Percentiles rank a stretch among this genome's conserved stretches.
Conservation (phyloP, 2,888 invertebrate species). For the Drosophila vallismaia region DNA sequence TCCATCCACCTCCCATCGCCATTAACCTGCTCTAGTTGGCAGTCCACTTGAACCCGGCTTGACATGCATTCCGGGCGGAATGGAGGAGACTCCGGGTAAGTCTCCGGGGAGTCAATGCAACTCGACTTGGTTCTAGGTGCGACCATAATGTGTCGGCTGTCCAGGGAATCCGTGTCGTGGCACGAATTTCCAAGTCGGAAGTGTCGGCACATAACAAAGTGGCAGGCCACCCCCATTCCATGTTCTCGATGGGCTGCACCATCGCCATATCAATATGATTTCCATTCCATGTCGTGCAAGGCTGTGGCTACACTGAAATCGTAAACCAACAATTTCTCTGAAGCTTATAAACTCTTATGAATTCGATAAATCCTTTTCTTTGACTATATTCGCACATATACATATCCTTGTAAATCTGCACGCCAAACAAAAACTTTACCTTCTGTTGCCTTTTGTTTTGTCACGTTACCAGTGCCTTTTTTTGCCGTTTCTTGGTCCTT, state of each 20-base stretch:
- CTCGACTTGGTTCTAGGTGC: constrained; percentile 68
- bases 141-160: constrained; percentile 66
- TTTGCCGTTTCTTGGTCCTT: constrained; percentile 11
- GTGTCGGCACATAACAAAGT: constrained; percentile 75
- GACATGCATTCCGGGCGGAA: constrained; percentile 48
- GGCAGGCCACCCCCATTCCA: constrained; percentile 37
- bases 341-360: neutral
- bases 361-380: neutral
- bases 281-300: constrained; percentile 44
- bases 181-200: constrained; percentile 77
- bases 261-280: constrained; percentile 45
- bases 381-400: constrained; percentile 4
- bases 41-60: constrained; percentile 72
- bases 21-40: constrained; percentile 75
- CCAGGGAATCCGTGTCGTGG: constrained; percentile 75
- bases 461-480: constrained; percentile 53
- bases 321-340: too few relatives aligned
- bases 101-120: constrained; percentile 28
- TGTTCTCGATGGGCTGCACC: constrained; percentile 33
- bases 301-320: constrained; percentile 22
- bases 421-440: constrained; percentile 63
- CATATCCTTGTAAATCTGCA: constrained; percentile 71
- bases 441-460: constrained; percentile 64
- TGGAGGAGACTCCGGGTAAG: constrained; percentile 5
- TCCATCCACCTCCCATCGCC: constrained; percentile 41